Percentiles rank a stretch among this genome's conserved stretches.
phyloP scores from a whole-genome alignment of 2,888 invertebrate genomes.

The Cabera pusaria region DNA sequence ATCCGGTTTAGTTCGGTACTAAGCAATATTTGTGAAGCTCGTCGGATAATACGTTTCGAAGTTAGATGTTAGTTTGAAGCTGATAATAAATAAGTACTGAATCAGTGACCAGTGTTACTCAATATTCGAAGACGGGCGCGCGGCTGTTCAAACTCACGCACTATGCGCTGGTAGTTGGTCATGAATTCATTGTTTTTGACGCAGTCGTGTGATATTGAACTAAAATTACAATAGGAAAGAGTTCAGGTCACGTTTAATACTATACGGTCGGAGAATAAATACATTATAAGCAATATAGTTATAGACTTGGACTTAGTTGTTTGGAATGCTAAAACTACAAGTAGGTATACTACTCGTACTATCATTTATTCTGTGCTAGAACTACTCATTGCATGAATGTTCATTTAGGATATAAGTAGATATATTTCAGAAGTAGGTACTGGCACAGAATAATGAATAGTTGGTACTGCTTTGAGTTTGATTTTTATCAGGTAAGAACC shows the following conservation, averaged over 20 bases:
- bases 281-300: too few species aligned
- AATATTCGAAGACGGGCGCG: conserved; percentile 57
- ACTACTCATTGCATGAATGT: too few species aligned
- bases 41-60: conserved; percentile 16
- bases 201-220: conserved; percentile 73
- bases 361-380: too few species aligned
- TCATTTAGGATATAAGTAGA: too few species aligned
- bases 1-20: conserved; percentile 35
- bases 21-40: conserved; percentile 31
- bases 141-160: conserved; percentile 58
- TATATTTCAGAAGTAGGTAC: too few species aligned
- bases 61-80: conserved; percentile 27
- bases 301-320: too few species aligned
- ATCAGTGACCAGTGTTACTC: conserved; percentile 57
- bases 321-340: too few species aligned
- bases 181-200: conserved; percentile 79
- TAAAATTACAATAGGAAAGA: conserved; percentile 66
- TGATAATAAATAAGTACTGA: conserved; percentile 32
- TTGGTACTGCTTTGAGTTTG: too few species aligned
- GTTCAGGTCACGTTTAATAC: conserved; percentile 74
- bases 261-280: conserved; percentile 66
- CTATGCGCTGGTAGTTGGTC: conserved; percentile 64
- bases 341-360: too few species aligned
- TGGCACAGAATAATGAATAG: too few species aligned
- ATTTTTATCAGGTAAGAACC: too few species aligned